Conservation (phyloP, 53 echinoderm and acorn worm genomes). For the Hippasteria phrygiana region DNA sequence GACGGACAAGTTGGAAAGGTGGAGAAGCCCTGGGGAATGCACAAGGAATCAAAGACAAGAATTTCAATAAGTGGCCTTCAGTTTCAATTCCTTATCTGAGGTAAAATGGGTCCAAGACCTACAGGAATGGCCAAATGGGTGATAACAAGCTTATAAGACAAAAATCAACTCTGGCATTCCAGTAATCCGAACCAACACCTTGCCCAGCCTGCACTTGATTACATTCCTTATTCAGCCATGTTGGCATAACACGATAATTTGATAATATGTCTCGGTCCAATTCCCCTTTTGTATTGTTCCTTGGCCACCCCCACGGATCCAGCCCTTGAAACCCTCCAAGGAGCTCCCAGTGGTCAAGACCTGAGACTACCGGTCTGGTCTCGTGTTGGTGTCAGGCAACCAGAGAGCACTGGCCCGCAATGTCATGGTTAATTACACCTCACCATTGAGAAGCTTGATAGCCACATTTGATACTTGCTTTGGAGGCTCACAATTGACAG, state of each 20-base stretch:
- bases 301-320: background rate
- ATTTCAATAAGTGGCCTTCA: too few species aligned
- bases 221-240: background rate
- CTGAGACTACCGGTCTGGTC: conserved; percentile 11
- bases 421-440: conserved; percentile 57
- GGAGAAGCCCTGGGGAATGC: too few species aligned
- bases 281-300: background rate
- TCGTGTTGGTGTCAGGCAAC: background rate
- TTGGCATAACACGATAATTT: conserved; percentile 42
- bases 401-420: conserved; percentile 32
- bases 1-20: too few species aligned
- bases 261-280: conserved; percentile 29
- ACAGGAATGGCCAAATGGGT: background rate
- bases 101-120: background rate
- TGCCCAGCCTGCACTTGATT: conserved; percentile 1
- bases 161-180: background rate
- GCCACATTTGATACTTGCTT: conserved; percentile 15
- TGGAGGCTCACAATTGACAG: background rate
- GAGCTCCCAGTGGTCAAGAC: conserved; percentile 42
- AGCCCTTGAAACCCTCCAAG: conserved; percentile 5
- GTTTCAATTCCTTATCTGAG: too few species aligned
- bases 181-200: background rate
- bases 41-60: too few species aligned
- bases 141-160: background rate
- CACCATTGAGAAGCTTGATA: conserved; percentile 5